phyloP scores from a whole-genome alignment of 2,113 vertebrate species.

The Tauraco erythrolophus region DNA sequence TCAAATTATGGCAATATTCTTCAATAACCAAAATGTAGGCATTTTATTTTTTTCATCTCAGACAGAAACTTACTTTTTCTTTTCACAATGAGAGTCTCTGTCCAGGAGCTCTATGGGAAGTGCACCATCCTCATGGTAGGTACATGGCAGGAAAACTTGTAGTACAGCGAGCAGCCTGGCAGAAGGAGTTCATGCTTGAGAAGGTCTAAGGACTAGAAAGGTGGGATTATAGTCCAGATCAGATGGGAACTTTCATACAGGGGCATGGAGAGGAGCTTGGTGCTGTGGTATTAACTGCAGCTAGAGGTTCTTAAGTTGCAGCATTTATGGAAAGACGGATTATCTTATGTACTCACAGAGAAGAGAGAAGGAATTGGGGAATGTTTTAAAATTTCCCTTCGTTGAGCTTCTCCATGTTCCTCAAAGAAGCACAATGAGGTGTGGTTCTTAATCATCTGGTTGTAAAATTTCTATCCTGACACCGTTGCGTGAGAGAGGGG shows the following conservation, averaged over 20 bases:
- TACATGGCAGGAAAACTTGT: not conserved
- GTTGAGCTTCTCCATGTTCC: not conserved
- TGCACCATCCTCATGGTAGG: not conserved
- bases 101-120: not conserved
- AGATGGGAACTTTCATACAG: accelerated
- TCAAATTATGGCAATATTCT: conserved; percentile 4
- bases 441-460: not conserved
- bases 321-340: not conserved
- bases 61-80: not conserved
- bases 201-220: not conserved
- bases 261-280: not conserved
- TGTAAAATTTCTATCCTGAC: not conserved
- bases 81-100: conserved; percentile 20
- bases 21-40: conserved; percentile 12
- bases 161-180: not conserved
- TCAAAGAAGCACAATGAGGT: not conserved
- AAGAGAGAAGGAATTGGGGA: not conserved
- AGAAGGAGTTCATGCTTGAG: not conserved
- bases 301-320: not conserved
- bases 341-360: not conserved
- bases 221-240: not conserved
- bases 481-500: not conserved
- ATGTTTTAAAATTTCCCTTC: not conserved
- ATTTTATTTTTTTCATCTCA: not conserved
- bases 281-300: not conserved